Conservation (phyloP, 2,797 vertebrate genomes). For the Eulemur albifrons region DNA sequence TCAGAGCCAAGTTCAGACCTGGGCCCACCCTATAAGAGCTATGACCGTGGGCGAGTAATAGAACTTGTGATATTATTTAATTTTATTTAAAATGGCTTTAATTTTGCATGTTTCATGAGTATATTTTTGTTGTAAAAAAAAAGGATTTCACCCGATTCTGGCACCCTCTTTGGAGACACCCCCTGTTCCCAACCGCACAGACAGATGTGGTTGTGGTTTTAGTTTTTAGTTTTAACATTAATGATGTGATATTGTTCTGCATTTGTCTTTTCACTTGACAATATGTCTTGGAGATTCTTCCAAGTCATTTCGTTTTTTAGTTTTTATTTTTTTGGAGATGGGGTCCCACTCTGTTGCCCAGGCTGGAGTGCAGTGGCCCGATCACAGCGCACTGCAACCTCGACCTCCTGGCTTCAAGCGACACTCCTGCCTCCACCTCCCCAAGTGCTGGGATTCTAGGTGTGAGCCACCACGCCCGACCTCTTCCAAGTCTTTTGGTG, state of each 20-base stretch:
- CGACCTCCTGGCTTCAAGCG: neutral
- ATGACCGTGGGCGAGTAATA: neutral
- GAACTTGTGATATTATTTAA: neutral
- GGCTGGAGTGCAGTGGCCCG: neutral
- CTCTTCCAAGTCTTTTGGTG: neutral
- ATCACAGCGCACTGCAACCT: neutral
- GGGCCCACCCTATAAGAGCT: neutral
- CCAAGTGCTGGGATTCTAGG: neutral
- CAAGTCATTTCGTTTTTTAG: neutral
- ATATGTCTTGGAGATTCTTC: neutral
- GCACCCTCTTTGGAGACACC: neutral
- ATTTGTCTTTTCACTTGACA: neutral
- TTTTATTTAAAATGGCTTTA: neutral
- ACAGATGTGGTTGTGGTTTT: accelerated
- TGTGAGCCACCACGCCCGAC: accelerated
- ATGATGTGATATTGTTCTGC: neutral
- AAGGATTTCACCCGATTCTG: neutral
- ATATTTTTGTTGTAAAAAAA: neutral
- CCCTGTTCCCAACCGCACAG: neutral
- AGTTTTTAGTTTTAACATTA: neutral
- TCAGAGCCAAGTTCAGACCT: neutral
- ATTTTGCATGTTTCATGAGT: neutral
- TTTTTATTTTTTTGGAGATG: neutral
- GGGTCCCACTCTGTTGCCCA: neutral
- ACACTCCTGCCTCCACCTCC: neutral